Conservation (phyloP, 2,888 invertebrate species). For the Drosophila fungiperda region DNA sequence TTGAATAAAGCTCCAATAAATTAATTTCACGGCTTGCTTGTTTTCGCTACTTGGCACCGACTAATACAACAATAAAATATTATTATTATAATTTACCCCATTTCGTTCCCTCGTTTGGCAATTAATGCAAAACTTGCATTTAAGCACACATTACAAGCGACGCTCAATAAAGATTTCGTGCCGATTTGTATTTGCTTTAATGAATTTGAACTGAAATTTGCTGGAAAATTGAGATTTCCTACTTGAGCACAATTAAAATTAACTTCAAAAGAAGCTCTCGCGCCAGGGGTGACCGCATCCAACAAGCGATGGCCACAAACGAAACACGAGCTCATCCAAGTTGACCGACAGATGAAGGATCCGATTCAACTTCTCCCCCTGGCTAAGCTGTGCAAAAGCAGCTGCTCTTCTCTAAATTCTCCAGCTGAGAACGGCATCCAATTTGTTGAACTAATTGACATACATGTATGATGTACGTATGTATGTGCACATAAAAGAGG, state of each 20-base stretch:
- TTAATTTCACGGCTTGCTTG: slow-evolving; percentile 2
- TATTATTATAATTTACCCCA: slow-evolving; percentile 23
- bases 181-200: slow-evolving; percentile 55
- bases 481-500: neutral
- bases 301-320: slow-evolving; percentile 7
- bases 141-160: slow-evolving; percentile 61
- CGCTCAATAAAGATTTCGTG: slow-evolving; percentile 46
- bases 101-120: slow-evolving; percentile 32
- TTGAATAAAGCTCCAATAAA: slow-evolving; percentile 1
- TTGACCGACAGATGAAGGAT: slow-evolving; percentile 39
- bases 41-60: slow-evolving; percentile 41
- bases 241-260: slow-evolving; percentile 77
- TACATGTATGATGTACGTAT: slow-evolving; percentile 36
- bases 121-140: slow-evolving; percentile 63
- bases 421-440: slow-evolving; percentile 55
- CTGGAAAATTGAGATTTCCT: slow-evolving; percentile 79
- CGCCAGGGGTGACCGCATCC: slow-evolving; percentile 44
- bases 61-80: slow-evolving; percentile 24
- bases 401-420: slow-evolving; percentile 17
- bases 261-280: slow-evolving; percentile 65
- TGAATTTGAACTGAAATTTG: slow-evolving; percentile 64
- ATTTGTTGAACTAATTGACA: slow-evolving; percentile 77
- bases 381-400: slow-evolving; percentile 20
- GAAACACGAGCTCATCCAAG: slow-evolving; percentile 11
- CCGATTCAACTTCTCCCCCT: neutral